Conservation (phyloP, 2,888 invertebrate species). For the Pyrrhosoma nymphula region DNA sequence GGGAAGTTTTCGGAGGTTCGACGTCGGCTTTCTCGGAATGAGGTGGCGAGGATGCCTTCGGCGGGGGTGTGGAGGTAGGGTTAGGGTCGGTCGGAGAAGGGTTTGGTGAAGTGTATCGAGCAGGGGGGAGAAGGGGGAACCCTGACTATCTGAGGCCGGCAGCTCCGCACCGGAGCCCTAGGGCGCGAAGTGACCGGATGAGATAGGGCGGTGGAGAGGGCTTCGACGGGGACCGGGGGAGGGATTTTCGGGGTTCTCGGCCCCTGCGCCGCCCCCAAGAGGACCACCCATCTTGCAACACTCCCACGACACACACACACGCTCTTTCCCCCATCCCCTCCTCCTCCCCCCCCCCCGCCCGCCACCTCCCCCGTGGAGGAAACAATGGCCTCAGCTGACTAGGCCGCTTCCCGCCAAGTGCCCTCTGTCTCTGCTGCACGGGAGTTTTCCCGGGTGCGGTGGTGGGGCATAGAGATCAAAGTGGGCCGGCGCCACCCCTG, state of each 20-base stretch:
- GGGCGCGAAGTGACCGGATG: constrained; percentile 45
- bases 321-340: background rate
- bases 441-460: constrained; percentile 2
- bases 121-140: background rate
- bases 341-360: background rate
- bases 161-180: background rate
- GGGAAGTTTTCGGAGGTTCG: background rate
- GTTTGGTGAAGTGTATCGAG: background rate
- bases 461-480: background rate
- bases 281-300: background rate
- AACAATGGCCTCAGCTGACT: constrained; percentile 42
- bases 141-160: constrained; percentile 16
- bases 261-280: background rate
- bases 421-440: background rate
- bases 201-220: constrained; percentile 32
- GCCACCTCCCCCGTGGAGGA: background rate
- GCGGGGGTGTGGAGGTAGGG: background rate
- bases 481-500: background rate
- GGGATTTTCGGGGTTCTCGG: background rate
- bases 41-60: background rate
- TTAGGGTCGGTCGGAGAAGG: background rate
- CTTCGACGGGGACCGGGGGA: background rate
- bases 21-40: constrained; percentile 23
- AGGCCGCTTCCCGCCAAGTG: background rate
- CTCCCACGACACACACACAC: too few relatives aligned